These are phyloP conservation scores for Drosophila murphyi DNA, from an alignment of 1,140 invertebrate genomes.

Conservation along the genomic window DNA sequence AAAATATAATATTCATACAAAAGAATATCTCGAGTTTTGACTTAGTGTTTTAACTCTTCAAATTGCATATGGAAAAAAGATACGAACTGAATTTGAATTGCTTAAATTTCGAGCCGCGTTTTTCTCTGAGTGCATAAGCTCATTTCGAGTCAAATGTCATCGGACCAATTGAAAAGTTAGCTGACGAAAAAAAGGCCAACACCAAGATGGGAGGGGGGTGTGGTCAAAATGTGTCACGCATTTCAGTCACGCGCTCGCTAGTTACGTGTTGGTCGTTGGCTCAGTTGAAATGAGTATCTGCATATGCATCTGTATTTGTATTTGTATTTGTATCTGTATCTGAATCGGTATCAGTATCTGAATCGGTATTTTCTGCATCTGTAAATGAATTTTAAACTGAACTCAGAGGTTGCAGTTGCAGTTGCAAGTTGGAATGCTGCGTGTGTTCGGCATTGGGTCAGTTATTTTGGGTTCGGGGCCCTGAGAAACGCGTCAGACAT, in stretches of 20 bases:
- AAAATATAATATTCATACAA: no score
- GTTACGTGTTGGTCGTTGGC: constrained; percentile 56
- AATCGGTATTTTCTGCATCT: constrained; percentile 8
- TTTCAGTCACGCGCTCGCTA: constrained; percentile 62
- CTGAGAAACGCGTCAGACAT: constrained; percentile 49
- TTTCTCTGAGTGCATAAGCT: not conserved
- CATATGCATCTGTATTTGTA: constrained; percentile 2
- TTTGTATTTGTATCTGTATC: constrained; percentile 1
- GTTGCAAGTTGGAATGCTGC: constrained; percentile 42
- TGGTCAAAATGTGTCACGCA: constrained; percentile 65
- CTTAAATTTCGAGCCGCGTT: not conserved
- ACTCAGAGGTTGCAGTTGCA: not conserved
- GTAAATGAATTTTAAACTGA: constrained; percentile 26
- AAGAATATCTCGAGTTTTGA: no score
- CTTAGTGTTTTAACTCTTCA: no score
- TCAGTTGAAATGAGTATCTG: constrained; percentile 32
- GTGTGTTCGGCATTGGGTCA: constrained; percentile 46
- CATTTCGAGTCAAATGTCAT: constrained; percentile 52
- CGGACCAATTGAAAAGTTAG: constrained; percentile 39
- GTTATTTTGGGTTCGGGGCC: not conserved
- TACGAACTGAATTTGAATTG: no score
- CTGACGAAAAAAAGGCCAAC: constrained; percentile 13
- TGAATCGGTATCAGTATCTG: constrained; percentile 8
- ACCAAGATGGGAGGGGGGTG: not conserved
- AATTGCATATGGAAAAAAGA: no score